phyloP scores from a whole-genome alignment of 2,797 vertebrate genomes.

The Erithacus rubecula region DNA sequence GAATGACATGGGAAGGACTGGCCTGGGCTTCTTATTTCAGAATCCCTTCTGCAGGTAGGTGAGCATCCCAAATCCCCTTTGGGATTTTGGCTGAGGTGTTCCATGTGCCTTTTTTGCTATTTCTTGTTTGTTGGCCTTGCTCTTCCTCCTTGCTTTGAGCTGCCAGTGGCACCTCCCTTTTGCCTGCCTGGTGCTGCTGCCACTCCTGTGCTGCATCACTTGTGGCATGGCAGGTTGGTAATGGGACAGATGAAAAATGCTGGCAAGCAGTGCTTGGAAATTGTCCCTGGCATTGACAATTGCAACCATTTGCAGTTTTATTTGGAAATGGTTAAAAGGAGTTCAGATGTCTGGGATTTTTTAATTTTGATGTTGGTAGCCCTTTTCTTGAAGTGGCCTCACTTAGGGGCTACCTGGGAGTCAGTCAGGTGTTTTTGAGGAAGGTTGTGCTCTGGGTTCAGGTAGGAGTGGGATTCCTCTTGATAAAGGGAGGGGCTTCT shows the following conservation, averaged over 20 bases:
- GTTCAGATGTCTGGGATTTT: background rate
- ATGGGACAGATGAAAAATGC: background rate
- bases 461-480: background rate
- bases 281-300: background rate
- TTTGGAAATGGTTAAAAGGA: background rate
- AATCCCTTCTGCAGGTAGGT: background rate
- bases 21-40: background rate
- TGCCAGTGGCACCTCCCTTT: background rate
- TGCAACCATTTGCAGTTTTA: background rate
- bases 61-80: rapidly evolving
- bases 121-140: background rate
- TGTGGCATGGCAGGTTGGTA: background rate
- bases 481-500: background rate
- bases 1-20: background rate
- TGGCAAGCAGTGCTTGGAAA: background rate
- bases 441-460: background rate
- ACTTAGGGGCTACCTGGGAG: background rate
- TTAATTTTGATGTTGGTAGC: too few species aligned
- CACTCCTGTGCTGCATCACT: rapidly evolving
- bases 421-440: background rate
- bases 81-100: background rate
- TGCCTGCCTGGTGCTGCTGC: rapidly evolving
- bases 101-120: too few species aligned
- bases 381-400: background rate
- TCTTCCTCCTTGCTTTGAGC: background rate